Conservation (phyloP, 2,113 vertebrate species). For the Chaetodon trifascialis region DNA sequence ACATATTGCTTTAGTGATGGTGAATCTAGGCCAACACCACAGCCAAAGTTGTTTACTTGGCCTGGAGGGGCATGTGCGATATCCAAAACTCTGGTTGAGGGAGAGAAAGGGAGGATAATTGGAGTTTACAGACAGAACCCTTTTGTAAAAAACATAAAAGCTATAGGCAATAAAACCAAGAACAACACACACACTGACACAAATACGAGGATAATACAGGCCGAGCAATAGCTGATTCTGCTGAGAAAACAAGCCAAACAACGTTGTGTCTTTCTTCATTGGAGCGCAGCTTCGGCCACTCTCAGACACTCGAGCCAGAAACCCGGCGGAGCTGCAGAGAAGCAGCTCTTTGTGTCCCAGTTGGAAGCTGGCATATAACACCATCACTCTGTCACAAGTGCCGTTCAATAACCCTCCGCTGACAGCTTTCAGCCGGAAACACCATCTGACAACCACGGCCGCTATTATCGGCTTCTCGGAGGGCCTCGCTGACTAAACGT, state of each 20-base stretch:
- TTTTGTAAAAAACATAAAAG: slow-evolving; percentile 64
- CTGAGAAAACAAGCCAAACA: slow-evolving; percentile 7
- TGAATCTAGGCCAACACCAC: slow-evolving; percentile 75
- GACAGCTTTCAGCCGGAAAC: slow-evolving; percentile 78
- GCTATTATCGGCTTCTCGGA: slow-evolving; percentile 72
- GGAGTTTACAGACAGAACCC: slow-evolving; percentile 70
- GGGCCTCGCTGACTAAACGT: slow-evolving; percentile 49
- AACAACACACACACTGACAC: slow-evolving; percentile 4
- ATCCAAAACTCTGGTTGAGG: slow-evolving; percentile 75
- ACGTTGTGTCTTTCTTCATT: slow-evolving; percentile 17
- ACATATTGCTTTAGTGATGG: slow-evolving; percentile 67
- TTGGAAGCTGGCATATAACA: slow-evolving; percentile 64
- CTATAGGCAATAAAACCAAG: slow-evolving; percentile 62
- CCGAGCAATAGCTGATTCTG: neutral
- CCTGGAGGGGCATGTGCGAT: slow-evolving; percentile 59
- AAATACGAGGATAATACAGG: slow-evolving; percentile 17
- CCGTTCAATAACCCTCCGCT: slow-evolving; percentile 55
- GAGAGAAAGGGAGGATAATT: slow-evolving; percentile 68
- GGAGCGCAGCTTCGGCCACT: neutral
- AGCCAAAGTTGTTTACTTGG: slow-evolving; percentile 81
- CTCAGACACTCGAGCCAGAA: slow-evolving; percentile 48
- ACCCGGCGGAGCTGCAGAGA: slow-evolving; percentile 57
- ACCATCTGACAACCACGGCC: slow-evolving; percentile 77
- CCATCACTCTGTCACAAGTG: slow-evolving; percentile 63
- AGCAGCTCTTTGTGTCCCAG: slow-evolving; percentile 77